phyloP scores from a whole-genome alignment of 2,888 invertebrate genomes.

The Tachina lurida region DNA sequence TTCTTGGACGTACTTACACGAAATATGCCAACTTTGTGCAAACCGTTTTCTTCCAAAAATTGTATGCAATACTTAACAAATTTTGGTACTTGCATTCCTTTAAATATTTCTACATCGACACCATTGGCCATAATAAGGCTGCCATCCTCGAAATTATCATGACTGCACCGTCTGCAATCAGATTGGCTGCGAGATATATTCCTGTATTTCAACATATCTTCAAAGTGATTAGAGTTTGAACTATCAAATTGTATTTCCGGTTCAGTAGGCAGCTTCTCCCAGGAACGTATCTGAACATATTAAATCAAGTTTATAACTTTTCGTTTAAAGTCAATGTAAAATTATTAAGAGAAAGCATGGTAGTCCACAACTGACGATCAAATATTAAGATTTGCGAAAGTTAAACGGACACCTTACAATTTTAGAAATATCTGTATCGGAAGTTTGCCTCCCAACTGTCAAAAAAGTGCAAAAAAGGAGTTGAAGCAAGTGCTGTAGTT shows the following conservation, averaged over 20 bases:
- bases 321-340: not conserved
- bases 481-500: no score
- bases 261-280: slow-evolving; percentile 86
- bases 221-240: slow-evolving; percentile 32
- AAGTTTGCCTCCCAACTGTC: no score
- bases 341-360: not conserved
- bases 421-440: no score
- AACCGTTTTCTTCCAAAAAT: slow-evolving; percentile 91
- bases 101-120: slow-evolving; percentile 77
- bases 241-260: slow-evolving; percentile 26
- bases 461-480: no score
- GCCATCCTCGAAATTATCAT: slow-evolving; percentile 77
- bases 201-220: slow-evolving; percentile 83
- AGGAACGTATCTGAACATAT: slow-evolving; percentile 88
- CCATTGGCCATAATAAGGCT: slow-evolving; percentile 83
- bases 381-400: no score
- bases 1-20: slow-evolving; percentile 96
- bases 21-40: slow-evolving; percentile 94
- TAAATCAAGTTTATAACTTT: not conserved
- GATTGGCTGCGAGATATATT: slow-evolving; percentile 84
- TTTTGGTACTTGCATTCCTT: slow-evolving; percentile 85
- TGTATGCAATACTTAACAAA: slow-evolving; percentile 91
- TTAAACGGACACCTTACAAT: no score
- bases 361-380: no score
- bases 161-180: slow-evolving; percentile 82